These are phyloP conservation scores for Dipodomys merriami DNA, from an alignment of 2,113 vertebrate genomes.

Conservation along the genomic window DNA sequence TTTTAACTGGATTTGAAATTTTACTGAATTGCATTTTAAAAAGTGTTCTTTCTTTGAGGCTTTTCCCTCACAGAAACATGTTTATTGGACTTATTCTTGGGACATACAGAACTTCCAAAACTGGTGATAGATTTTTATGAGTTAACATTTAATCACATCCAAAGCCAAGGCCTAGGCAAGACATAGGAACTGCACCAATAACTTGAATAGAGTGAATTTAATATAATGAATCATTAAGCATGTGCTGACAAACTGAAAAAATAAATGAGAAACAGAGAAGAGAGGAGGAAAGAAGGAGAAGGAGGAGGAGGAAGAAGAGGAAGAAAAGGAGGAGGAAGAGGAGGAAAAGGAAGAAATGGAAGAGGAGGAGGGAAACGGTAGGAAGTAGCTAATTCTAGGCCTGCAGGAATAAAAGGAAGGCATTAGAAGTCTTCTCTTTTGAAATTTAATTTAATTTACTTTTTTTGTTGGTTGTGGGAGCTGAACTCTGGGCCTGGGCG, in stretches of 20 bases:
- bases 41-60: background rate
- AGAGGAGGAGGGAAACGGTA: too few relatives aligned
- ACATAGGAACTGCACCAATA: background rate
- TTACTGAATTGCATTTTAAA: background rate
- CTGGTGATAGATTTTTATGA: background rate
- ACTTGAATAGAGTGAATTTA: background rate
- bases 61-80: background rate
- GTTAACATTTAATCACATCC: background rate
- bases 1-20: constrained; percentile 5
- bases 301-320: background rate
- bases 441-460: too few relatives aligned
- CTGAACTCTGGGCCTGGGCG: too few relatives aligned
- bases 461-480: too few relatives aligned
- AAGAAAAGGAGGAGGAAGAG: too few relatives aligned
- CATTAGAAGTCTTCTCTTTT: background rate
- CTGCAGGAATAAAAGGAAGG: background rate
- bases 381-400: background rate
- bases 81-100: background rate
- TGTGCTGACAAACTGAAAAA: background rate
- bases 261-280: background rate
- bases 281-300: background rate
- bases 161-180: background rate
- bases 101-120: background rate
- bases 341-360: too few relatives aligned
- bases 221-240: background rate